Conservation (phyloP, 1,140 invertebrate species). For the Drosophila aff. region DNA sequence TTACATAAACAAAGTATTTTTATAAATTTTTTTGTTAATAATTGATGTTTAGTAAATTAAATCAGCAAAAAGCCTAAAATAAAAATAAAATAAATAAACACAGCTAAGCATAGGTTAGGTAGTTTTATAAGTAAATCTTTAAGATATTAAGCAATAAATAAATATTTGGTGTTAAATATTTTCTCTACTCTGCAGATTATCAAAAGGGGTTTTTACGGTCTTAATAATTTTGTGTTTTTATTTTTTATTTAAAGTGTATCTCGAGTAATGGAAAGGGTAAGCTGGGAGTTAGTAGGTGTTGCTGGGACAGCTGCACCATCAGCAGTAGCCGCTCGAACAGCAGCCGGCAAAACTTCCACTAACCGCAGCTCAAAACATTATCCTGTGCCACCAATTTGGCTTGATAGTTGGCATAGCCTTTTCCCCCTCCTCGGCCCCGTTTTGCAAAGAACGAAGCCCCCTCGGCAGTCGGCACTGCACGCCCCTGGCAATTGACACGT, state of each 20-base stretch:
- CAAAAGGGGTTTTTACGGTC: background rate
- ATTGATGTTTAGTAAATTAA: too few relatives aligned
- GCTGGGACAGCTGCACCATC: constrained; percentile 37
- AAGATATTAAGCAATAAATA: background rate
- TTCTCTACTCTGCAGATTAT: background rate
- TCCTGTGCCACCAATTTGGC: constrained; percentile 82
- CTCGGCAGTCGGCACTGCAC: constrained; percentile 6
- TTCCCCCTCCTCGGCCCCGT: background rate
- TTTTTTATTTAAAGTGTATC: constrained; percentile 5
- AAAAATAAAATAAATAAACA: background rate
- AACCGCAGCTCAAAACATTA: constrained; percentile 81
- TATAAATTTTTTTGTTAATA: background rate
- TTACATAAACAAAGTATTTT: background rate
- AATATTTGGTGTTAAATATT: too few relatives aligned
- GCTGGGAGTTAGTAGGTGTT: constrained; percentile 29
- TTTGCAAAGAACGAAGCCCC: background rate
- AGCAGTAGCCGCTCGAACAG: constrained; percentile 21
- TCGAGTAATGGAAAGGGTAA: constrained; percentile 4
- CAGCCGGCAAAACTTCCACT: constrained; percentile 62
- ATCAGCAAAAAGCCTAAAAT: rapidly evolving
- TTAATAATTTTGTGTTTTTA: background rate
- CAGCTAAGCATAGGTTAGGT: background rate
- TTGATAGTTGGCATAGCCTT: constrained; percentile 74
- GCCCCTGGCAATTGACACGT: constrained; percentile 74
- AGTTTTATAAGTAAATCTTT: background rate